Evolutionary conservation across 2,113 vertebrate species (phyloP).

Genomic region (Oryzias curvinotus): DNA sequence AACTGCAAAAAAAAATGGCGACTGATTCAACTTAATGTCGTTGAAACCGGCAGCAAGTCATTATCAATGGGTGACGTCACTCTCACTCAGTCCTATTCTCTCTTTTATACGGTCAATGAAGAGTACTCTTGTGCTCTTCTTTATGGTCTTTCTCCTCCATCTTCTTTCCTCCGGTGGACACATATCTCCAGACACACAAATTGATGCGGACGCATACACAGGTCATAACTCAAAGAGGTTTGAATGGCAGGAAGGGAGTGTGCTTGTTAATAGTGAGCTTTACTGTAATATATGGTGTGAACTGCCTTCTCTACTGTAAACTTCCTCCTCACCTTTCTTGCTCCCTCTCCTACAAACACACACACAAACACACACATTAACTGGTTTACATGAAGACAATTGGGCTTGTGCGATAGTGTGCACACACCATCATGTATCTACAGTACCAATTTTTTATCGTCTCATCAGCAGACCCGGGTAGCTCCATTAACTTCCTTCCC

Average conservation of each 20-base stretch:
- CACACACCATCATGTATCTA: conserved; percentile 1
- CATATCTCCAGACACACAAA: conserved; percentile 1
- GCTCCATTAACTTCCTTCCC: conserved; percentile 55
- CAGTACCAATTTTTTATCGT: conserved; percentile 53
- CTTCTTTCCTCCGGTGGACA: background rate
- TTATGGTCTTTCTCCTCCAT: background rate
- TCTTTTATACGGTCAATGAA: too few relatives aligned
- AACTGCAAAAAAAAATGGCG: too few relatives aligned
- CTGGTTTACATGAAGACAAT: too few relatives aligned
- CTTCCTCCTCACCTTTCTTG: conserved; percentile 20
- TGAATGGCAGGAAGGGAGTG: conserved; percentile 70
- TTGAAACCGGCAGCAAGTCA: too few relatives aligned
- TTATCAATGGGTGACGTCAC: too few relatives aligned
- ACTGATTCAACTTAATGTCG: too few relatives aligned
- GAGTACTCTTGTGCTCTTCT: too few relatives aligned
- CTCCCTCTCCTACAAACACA: background rate
- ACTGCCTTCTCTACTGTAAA: conserved; percentile 36
- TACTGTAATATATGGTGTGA: conserved; percentile 63
- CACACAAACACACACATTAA: background rate
- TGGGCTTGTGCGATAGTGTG: background rate
- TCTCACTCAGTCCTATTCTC: too few relatives aligned
- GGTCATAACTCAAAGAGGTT: conserved; percentile 53
- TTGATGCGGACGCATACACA: conserved; percentile 20
- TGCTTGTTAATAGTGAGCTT: conserved; percentile 50
- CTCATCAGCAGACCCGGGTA: conserved; percentile 50